phyloP scores from a whole-genome alignment of 37 sponge, comb jelly and placozoan species.

The Geodia barretti region DNA sequence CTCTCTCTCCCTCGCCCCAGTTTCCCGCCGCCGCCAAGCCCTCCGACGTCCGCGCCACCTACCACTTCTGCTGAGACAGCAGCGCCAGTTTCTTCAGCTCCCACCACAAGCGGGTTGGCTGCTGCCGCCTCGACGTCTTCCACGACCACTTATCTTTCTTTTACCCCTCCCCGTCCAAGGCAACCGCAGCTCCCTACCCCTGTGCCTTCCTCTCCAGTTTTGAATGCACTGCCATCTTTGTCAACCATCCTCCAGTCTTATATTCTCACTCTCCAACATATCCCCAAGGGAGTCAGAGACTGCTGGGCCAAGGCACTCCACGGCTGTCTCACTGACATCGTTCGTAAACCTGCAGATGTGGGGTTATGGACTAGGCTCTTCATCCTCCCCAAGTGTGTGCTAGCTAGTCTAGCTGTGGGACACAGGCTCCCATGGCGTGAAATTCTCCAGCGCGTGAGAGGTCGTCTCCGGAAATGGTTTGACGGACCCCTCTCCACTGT shows the following conservation, averaged over 20 bases:
- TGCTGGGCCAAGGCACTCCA: neutral
- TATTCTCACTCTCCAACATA: slow-evolving; percentile 3
- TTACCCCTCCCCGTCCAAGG: neutral
- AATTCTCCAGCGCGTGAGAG: too few species aligned
- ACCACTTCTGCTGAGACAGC: too few species aligned
- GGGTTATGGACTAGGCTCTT: neutral
- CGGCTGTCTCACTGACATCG: neutral
- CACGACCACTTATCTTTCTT: neutral
- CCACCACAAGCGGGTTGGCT: too few species aligned
- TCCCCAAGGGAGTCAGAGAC: slow-evolving; percentile 11
- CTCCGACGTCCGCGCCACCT: too few species aligned
- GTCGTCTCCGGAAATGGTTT: too few species aligned
- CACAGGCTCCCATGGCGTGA: too few species aligned
- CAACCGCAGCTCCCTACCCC: neutral
- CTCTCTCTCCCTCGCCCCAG: too few species aligned
- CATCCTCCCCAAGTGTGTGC: slow-evolving; percentile 1
- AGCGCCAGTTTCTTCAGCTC: too few species aligned
- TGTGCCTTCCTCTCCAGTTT: neutral
- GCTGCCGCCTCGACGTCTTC: too few species aligned
- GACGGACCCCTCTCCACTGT: too few species aligned
- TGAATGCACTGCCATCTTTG: neutral
- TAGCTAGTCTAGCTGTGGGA: neutral
- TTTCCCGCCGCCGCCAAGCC: too few species aligned
- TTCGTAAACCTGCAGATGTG: neutral
- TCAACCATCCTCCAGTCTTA: neutral